Evolutionary conservation across 1,140 invertebrate species (phyloP), one percentile per base, ranked within the genome.

Genomic region (Potamilus streckersoni): DNA sequence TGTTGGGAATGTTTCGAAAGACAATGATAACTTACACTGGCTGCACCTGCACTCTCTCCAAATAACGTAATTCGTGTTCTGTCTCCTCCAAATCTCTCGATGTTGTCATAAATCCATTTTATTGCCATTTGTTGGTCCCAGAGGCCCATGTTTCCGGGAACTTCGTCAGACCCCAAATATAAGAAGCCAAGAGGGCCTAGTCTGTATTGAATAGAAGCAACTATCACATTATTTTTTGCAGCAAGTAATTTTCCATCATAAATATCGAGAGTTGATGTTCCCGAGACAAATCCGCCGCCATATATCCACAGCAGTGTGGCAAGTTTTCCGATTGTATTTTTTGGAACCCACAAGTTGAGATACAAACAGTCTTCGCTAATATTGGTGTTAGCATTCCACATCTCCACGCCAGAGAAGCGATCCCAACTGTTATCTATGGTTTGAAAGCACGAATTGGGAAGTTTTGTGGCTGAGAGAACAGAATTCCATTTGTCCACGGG

Each of bases 1-100:
- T 96, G 94, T 81, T 94, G 91, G 77, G 90, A 92, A 49, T 96
- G 91, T 2, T 96, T 95, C 16, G 96, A 61, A 60, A 64, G 61
- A 14, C 67, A 49, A 23, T 78, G 76, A 62, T 69, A 56, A 16
- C 16, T 64, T 38, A 78, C 75, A 16, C 74, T 73, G 58, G 66
- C 72, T 13, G 78, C 79, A 20, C 85, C 84, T 2, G 84, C 77
- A n/a, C 68, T 69, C 14, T 79, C 61, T 17, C 77, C 77, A 13
- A 69, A 19, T 14, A 79, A 17, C 16, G 77, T 85, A 16, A 83
- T 89, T 65, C 89, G 89, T n/a, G 90, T 83, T 0, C 90, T 82
- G 83, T 93, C 91, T 0, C 93, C 93, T 3, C 92, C 92, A 76
- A 93, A 93, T 1, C 86, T 80, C 2, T 79, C 74, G 55, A 93